Conservation (phyloP, 2,113 vertebrate genomes). For the Cebidichthys violaceus region DNA sequence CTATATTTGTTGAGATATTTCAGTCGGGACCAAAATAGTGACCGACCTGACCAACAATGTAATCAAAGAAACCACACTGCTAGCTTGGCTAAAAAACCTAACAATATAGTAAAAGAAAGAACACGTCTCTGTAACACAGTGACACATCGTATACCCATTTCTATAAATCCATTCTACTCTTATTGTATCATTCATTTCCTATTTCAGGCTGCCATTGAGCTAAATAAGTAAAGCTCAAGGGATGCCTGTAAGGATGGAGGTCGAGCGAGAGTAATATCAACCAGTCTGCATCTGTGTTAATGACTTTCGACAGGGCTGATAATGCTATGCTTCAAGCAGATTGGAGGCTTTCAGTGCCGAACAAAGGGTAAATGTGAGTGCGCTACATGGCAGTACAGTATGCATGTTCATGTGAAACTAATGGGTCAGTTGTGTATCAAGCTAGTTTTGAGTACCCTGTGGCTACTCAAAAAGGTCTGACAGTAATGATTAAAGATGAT, state of each 20-base stretch:
- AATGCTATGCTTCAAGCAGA: slow-evolving; percentile 45
- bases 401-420: background rate
- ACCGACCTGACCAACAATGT: background rate
- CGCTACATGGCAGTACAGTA: background rate
- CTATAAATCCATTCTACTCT: slow-evolving; percentile 76
- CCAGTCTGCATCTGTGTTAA: slow-evolving; percentile 62
- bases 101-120: background rate
- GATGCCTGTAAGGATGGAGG: slow-evolving; percentile 66
- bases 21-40: background rate
- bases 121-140: background rate
- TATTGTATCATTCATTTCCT: slow-evolving; percentile 74
- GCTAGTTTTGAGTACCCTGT: background rate
- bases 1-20: background rate
- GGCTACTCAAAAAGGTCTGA: background rate
- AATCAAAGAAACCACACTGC: background rate
- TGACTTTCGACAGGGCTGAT: slow-evolving; percentile 65
- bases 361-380: slow-evolving; percentile 6
- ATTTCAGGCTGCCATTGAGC: slow-evolving; percentile 46
- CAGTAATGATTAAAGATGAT: background rate
- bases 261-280: slow-evolving; percentile 49
- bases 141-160: background rate
- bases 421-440: background rate
- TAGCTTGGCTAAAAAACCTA: background rate
- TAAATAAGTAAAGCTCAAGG: slow-evolving; percentile 53
- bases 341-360: slow-evolving; percentile 19